Evolutionary conservation across 1,140 invertebrate species (phyloP).

Genomic region (Muscidifurax raptorellus): DNA sequence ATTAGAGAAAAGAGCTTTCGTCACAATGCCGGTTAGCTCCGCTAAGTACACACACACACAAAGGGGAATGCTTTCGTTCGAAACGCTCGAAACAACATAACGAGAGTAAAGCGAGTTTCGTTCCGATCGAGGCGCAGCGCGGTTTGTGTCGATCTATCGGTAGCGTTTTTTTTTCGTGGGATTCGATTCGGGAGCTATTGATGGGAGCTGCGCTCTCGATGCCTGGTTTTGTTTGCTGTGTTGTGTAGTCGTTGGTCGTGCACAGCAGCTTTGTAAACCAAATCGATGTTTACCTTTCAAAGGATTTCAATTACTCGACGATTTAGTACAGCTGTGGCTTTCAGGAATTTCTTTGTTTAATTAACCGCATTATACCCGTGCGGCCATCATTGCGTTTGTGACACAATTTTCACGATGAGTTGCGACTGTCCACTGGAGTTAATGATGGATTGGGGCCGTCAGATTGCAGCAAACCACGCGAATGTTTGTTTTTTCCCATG

Average conservation of each 20-base stretch:
- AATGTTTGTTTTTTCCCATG: no score
- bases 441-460: no score
- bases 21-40: neutral
- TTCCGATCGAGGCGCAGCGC: neutral
- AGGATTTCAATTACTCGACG: neutral
- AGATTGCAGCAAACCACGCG: no score
- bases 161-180: neutral
- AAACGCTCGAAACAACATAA: neutral
- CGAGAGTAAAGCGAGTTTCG: neutral
- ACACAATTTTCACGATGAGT: neutral
- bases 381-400: neutral
- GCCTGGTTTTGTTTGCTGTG: neutral
- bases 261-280: neutral
- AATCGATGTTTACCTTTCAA: neutral
- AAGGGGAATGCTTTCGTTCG: neutral
- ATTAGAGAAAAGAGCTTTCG: conserved; percentile 7
- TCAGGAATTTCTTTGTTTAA: neutral
- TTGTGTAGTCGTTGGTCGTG: neutral
- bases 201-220: neutral
- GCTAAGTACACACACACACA: neutral
- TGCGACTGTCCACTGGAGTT: neutral
- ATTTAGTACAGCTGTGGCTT: neutral
- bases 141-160: no score
- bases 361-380: neutral
- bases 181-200: neutral